phyloP scores from a whole-genome alignment of 2,888 invertebrate species.

The Kuschelorhynchus macadamiae region DNA sequence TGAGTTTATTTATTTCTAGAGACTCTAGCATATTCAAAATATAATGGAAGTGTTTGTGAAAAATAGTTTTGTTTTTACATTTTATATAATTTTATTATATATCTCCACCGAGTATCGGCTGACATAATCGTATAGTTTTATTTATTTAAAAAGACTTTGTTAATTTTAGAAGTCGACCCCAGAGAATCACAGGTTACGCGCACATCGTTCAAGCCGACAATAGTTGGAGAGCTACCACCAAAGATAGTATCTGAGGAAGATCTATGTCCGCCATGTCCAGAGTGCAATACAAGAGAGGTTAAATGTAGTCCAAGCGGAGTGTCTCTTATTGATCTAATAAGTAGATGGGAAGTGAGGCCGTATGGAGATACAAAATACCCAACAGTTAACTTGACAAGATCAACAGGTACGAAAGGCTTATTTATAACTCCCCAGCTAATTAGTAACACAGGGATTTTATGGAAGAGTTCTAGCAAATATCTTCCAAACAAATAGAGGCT shows the following conservation, averaged over 20 bases:
- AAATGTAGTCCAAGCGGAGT: conserved; percentile 74
- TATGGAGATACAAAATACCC: conserved; percentile 76
- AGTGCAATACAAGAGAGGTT: conserved; percentile 73
- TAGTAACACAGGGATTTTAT: too few relatives aligned
- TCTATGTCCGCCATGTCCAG: conserved; percentile 77
- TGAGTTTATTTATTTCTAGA: too few relatives aligned
- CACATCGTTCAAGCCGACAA: conserved; percentile 57
- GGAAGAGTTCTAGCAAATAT: too few relatives aligned
- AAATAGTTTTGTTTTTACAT: too few relatives aligned
- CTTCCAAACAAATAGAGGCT: too few relatives aligned
- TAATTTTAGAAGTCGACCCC: conserved; percentile 68
- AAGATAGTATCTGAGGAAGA: conserved; percentile 72
- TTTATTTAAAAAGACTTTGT: too few relatives aligned
- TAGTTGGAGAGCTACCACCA: conserved; percentile 76
- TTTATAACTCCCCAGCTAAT: not conserved
- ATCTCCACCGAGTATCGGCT: too few relatives aligned
- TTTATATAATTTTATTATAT: too few relatives aligned
- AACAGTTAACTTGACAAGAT: conserved; percentile 71
- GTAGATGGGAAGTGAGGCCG: conserved; percentile 70
- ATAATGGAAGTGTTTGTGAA: too few relatives aligned
- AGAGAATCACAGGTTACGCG: conserved; percentile 64
- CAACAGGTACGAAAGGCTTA: conserved; percentile 65
- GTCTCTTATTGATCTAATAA: conserved; percentile 73
- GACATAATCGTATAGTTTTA: too few relatives aligned
- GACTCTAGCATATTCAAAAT: too few relatives aligned